phyloP scores from a whole-genome alignment of 2,797 vertebrate genomes.

The Schizothorax lantsangensis region DNA sequence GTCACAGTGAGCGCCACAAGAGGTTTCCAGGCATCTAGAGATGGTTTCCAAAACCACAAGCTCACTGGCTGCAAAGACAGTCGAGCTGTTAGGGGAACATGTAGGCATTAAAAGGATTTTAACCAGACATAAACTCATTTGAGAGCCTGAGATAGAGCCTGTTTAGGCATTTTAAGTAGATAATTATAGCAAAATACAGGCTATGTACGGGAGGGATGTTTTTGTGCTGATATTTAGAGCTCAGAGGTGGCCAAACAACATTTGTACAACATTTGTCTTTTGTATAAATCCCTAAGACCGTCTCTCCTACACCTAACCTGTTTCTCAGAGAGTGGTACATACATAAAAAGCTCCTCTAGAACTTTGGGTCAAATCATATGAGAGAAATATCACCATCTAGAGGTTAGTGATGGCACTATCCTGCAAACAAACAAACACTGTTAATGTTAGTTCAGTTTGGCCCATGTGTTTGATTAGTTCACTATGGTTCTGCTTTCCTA shows the following conservation, averaged over 20 bases:
- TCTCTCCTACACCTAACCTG: not conserved
- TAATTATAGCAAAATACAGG: slow-evolving; percentile 15
- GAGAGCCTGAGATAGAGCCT: slow-evolving; percentile 12
- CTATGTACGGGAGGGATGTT: not conserved
- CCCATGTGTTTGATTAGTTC: not conserved
- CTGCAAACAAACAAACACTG: not conserved
- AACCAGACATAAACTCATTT: slow-evolving; percentile 24
- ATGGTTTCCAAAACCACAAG: slow-evolving; percentile 54
- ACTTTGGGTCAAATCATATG: not conserved
- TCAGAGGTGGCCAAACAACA: not conserved
- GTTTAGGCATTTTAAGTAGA: not conserved
- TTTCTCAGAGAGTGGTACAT: not conserved
- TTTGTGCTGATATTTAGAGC: slow-evolving; percentile 15
- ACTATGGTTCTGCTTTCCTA: not conserved
- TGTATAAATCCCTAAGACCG: not conserved
- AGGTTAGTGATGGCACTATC: not conserved
- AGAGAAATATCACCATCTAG: slow-evolving; percentile 30
- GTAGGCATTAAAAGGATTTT: slow-evolving; percentile 36
- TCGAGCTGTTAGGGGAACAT: slow-evolving; percentile 31
- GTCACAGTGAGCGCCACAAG: slow-evolving; percentile 53
- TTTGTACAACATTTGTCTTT: not conserved
- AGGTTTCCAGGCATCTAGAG: slow-evolving; percentile 51
- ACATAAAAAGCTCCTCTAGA: not conserved
- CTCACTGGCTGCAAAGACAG: slow-evolving; percentile 44
- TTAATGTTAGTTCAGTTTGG: not conserved